phyloP scores from a whole-genome alignment of 2,113 vertebrate genomes.

The Daubentonia madagascariensis region DNA sequence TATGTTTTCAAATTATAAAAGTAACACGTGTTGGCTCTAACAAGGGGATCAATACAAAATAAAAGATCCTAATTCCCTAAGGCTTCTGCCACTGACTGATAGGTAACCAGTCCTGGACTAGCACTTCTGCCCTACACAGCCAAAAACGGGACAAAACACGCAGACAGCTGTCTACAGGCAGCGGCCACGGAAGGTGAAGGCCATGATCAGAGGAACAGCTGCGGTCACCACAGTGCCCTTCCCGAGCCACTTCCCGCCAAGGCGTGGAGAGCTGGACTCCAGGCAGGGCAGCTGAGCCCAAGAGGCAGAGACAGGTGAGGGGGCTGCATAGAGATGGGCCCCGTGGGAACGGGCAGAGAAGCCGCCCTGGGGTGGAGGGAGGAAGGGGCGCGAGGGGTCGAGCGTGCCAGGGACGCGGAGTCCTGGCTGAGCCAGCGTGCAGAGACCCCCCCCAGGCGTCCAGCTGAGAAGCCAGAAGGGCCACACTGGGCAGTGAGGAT shows the following conservation, averaged over 20 bases:
- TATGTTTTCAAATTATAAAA: not conserved
- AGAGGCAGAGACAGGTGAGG: not conserved
- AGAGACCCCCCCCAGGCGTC: not conserved
- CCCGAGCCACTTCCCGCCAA: fast-evolving
- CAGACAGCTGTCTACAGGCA: not conserved
- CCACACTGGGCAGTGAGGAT: not conserved
- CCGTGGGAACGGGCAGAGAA: not conserved
- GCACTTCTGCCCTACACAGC: not conserved
- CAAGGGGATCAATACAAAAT: fast-evolving
- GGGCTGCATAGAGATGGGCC: not conserved
- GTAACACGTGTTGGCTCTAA: too few relatives aligned
- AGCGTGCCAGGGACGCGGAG: not conserved
- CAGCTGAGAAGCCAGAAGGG: not conserved
- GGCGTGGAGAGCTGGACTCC: not conserved
- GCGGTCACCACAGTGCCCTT: fast-evolving
- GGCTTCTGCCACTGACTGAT: fast-evolving
- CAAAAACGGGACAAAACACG: fast-evolving
- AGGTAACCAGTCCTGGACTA: not conserved
- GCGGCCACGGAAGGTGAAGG: fast-evolving
- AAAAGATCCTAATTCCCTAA: not conserved
- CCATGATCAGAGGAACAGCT: not conserved
- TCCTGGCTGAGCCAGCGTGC: not conserved
- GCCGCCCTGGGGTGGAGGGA: not conserved
- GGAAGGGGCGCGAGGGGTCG: too few relatives aligned
- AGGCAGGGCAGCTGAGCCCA: not conserved